Conservation (phyloP, 2,797 vertebrate genomes). For the Tragelaphus eurycerus region DNA sequence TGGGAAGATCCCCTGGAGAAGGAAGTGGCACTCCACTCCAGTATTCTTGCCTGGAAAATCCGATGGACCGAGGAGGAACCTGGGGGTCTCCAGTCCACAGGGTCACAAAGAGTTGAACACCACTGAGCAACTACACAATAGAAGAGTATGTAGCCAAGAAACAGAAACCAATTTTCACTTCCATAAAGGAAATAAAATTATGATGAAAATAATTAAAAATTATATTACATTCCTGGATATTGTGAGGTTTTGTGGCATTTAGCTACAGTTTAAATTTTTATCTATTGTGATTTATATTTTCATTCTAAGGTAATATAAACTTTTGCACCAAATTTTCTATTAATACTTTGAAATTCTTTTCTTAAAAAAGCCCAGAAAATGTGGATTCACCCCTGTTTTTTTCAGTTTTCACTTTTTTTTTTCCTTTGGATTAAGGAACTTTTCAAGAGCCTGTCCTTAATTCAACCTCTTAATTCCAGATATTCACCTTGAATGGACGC, state of each 20-base stretch:
- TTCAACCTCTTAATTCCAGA: not conserved
- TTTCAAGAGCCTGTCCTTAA: not conserved
- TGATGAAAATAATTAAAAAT: not conserved
- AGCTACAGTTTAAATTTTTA: not conserved
- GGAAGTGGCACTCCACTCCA: not conserved
- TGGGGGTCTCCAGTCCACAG: not conserved
- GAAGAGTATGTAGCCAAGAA: not conserved
- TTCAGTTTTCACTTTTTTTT: not conserved
- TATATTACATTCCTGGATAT: not conserved
- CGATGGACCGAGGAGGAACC: not conserved
- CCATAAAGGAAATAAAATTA: not conserved
- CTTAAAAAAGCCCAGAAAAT: not conserved
- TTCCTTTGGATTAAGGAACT: not conserved
- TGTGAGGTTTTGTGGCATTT: not conserved
- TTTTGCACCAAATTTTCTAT: not conserved
- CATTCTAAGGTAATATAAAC: not conserved
- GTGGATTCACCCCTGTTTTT: not conserved
- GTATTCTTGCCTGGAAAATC: not conserved
- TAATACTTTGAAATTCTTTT: not conserved
- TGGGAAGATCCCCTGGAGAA: not conserved
- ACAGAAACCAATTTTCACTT: not conserved
- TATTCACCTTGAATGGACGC: not conserved
- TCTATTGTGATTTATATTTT: conserved; percentile 2
- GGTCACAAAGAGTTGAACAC: not conserved
- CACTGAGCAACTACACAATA: not conserved